These are phyloP conservation scores for Hormaphis cornu DNA, from an alignment of 1,140 invertebrate species.

Conservation along the genomic window DNA sequence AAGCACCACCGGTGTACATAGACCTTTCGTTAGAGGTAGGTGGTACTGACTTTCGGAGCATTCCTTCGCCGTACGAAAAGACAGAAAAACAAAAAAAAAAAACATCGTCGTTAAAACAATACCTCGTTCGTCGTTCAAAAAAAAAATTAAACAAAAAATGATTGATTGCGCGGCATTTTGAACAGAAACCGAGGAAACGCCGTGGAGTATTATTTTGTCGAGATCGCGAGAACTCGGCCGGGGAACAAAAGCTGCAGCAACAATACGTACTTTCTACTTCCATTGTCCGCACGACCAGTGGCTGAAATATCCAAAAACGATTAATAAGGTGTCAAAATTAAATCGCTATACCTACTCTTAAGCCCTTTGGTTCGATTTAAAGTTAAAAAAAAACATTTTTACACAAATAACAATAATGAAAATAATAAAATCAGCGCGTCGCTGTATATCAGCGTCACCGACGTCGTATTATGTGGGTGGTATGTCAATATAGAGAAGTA, in stretches of 20 bases:
- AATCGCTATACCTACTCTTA: constrained; percentile 15
- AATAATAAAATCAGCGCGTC: constrained; percentile 1
- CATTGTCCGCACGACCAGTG: neutral
- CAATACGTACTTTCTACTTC: constrained; percentile 1
- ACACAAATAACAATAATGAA: neutral
- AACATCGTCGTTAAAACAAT: too few species aligned
- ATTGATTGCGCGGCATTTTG: constrained; percentile 13
- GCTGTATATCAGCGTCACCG: constrained; percentile 15
- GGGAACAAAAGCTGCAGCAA: constrained; percentile 6
- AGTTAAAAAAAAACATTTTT: neutral
- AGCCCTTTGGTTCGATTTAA: constrained; percentile 15
- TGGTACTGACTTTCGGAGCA: too few species aligned
- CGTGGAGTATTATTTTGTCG: neutral
- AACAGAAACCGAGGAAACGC: neutral
- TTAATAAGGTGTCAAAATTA: constrained; percentile 23
- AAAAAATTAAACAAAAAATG: neutral
- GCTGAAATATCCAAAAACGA: constrained; percentile 18
- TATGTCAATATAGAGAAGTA: too few species aligned
- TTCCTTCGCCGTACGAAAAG: too few species aligned
- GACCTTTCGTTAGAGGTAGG: too few species aligned
- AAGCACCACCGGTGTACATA: too few species aligned
- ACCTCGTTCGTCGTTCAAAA: too few species aligned
- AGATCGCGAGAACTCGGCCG: neutral
- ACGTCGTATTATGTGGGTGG: neutral
- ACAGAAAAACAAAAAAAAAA: too few species aligned